Base-by-base conservation (phyloP, 2,113 vertebrate species). In the Oryzias melastigma region DNA sequence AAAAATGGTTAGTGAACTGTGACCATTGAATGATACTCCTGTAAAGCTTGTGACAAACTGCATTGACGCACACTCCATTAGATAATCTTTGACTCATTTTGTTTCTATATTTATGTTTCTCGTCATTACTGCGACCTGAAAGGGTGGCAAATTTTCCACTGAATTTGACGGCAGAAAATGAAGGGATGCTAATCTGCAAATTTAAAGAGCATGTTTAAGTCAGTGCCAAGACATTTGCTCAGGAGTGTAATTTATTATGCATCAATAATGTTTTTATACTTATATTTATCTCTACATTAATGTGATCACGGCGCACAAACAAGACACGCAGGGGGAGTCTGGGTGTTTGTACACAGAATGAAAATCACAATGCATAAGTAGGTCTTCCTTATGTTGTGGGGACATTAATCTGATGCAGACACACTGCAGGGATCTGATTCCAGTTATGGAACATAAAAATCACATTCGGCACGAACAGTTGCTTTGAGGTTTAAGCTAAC, bases 61-160 rank as follows among this genome's bases (percentile, higher is more conserved):
- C 77, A 65, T 77, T 81, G 79, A 87, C 59, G 75, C 81, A 81
- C 45, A 64, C 81, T 82, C 85, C 82, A 83, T 89, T 85, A 83
- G 84, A 86, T 80, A 84, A 85, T 87, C 85, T 85, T 82, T 85
- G 81, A 85, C 78, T 84, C 69, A 82, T 80, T 87, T 85, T 84
- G 84, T 83, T 81, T 82, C 82, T 71, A 83, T 79, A 87, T 88
- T 84, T 85, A 86, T 84, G 79, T 84, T 79, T 73, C 48, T 59
- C 71, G 79, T 86, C 72, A 68, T 84, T 84, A 80, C 68, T 77
- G 70, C 66, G 60, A 72, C 74, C 68, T 19, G 69, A 83, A 78
- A 75, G 70, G 77, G 78, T 61, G 51, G 68, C 71, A 71, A 86
- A 80, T 48, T 73, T 84, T 84, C 61, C 65, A 75, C 75, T 78